A percentile compares a stretch with the other conserved stretches of the same genome.
Evolutionary conservation across 2,888 invertebrate species (phyloP).

Genomic region (Stratiomys singularior): DNA sequence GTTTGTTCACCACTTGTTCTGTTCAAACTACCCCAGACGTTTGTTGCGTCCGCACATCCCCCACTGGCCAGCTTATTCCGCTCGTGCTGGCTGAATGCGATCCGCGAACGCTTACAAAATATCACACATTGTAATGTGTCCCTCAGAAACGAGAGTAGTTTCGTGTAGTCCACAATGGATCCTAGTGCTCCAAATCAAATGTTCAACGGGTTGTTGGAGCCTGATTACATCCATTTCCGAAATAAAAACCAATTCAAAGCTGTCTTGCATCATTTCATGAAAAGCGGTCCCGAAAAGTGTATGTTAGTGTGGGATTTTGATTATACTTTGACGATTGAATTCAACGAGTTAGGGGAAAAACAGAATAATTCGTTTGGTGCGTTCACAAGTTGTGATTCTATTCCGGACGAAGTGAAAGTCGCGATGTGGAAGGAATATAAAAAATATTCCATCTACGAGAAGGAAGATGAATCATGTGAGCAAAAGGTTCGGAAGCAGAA

Average conservation of each 20-base stretch:
- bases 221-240: not conserved
- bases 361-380: slow-evolving; percentile 84
- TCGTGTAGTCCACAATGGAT: no score
- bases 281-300: slow-evolving; percentile 68
- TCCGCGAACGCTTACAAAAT: no score
- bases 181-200: no score
- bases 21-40: no score
- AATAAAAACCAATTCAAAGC: not conserved
- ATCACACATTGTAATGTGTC: no score
- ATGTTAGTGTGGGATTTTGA: slow-evolving; percentile 88
- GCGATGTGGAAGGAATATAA: not conserved
- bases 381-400: slow-evolving; percentile 74
- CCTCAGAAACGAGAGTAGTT: no score
- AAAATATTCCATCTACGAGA: not conserved
- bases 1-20: no score
- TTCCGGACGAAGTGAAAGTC: slow-evolving; percentile 65
- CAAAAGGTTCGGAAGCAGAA: not conserved
- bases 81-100: no score
- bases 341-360: slow-evolving; percentile 74
- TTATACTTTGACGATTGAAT: slow-evolving; percentile 80
- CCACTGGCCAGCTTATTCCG: no score
- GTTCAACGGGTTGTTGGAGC: no score
- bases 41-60: no score
- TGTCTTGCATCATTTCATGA: not conserved
- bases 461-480: no score